Percentiles rank a stretch among this genome's conserved stretches.
These are phyloP conservation scores for Tipula lateralis DNA, from an alignment of 2,888 invertebrate species.

Conservation along the genomic window DNA sequence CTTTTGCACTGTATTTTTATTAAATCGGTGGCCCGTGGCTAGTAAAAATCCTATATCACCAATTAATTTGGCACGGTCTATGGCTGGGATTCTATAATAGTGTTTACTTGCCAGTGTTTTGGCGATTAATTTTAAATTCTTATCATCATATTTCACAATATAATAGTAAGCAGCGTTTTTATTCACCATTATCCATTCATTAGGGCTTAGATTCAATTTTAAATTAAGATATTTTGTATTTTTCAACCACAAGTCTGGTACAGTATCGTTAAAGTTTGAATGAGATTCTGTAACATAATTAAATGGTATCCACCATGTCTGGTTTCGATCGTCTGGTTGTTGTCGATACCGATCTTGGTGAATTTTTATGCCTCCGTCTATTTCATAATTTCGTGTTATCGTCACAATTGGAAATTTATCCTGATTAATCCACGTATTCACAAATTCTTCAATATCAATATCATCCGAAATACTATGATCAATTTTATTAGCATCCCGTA, in stretches of 20 bases:
- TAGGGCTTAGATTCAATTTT: neutral
- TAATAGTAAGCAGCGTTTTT: neutral
- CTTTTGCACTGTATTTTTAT: neutral
- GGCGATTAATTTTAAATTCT: neutral
- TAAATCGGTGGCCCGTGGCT: neutral
- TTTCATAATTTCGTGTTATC: neutral
- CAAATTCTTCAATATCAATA: neutral
- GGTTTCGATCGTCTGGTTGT: neutral
- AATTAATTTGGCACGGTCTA: slow-evolving; percentile 6
- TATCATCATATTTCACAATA: neutral
- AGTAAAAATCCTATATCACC: neutral
- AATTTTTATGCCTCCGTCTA: neutral
- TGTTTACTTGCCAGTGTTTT: neutral
- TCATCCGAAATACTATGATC: neutral
- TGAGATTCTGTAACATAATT: neutral
- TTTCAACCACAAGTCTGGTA: neutral
- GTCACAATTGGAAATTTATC: slow-evolving; percentile 7
- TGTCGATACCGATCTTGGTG: neutral
- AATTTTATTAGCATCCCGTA: neutral
- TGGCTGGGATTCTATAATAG: neutral
- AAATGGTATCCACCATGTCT: neutral
- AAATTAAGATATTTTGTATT: neutral
- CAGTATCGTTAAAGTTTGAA: neutral
- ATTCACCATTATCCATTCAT: slow-evolving; percentile 7
- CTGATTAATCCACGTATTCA: neutral